Conservation (phyloP, 2,888 invertebrate genomes). For the Siphlonurus alternatus region DNA sequence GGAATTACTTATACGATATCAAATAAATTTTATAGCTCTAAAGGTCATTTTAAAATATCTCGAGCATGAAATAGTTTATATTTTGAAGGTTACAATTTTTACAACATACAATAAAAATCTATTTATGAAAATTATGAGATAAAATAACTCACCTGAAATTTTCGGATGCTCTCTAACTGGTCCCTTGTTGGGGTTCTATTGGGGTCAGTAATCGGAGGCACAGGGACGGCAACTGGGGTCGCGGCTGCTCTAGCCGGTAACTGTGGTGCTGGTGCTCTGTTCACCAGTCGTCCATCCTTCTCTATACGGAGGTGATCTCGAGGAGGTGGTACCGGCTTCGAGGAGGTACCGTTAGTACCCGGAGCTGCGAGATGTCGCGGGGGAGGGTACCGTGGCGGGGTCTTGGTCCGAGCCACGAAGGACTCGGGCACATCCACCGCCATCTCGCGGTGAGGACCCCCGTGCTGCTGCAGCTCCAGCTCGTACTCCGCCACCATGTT, state of each 20-base stretch:
- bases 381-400: slow-evolving; percentile 78
- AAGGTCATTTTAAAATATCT: too few species aligned
- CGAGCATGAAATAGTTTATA: too few species aligned
- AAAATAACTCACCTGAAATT: slow-evolving; percentile 59
- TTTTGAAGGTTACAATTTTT: too few species aligned
- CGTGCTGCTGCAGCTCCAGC: slow-evolving; percentile 2
- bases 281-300: slow-evolving; percentile 40
- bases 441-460: slow-evolving; percentile 91
- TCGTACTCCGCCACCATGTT: slow-evolving; percentile 2
- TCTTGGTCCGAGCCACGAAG: slow-evolving; percentile 79
- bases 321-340: slow-evolving; percentile 40
- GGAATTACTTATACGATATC: too few species aligned
- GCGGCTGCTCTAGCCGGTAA: slow-evolving; percentile 19
- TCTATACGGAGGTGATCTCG: slow-evolving; percentile 46
- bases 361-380: slow-evolving; percentile 36
- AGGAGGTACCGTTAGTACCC: slow-evolving; percentile 11
- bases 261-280: slow-evolving; percentile 44
- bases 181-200: slow-evolving; percentile 53
- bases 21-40: too few species aligned
- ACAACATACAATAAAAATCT: too few species aligned
- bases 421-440: slow-evolving; percentile 96
- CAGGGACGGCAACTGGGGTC: slow-evolving; percentile 15
- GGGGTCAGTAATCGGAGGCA: slow-evolving; percentile 12
- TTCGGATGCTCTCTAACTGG: slow-evolving; percentile 79
- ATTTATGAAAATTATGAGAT: too few species aligned